Conservation (phyloP, 2,888 invertebrate species). For the Deilephila porcellus region DNA sequence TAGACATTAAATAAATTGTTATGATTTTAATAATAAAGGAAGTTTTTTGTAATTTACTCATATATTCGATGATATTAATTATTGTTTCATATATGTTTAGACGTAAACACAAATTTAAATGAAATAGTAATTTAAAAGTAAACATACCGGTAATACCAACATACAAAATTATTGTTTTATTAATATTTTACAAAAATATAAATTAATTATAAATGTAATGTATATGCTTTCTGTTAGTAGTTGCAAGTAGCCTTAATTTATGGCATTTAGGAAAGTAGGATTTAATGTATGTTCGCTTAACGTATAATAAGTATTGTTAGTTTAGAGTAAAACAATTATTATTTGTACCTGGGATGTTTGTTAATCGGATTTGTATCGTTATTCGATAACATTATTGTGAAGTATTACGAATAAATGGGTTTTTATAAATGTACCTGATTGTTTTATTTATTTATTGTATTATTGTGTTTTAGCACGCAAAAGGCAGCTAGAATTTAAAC, state of each 20-base stretch:
- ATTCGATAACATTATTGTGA: conserved; percentile 71
- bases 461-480: neutral
- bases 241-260: neutral
- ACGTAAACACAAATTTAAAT: neutral
- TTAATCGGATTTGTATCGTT: conserved; percentile 69
- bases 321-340: conserved; percentile 54
- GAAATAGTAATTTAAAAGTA: neutral
- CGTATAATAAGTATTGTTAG: conserved; percentile 33
- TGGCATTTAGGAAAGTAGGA: conserved; percentile 5
- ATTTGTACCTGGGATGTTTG: conserved; percentile 69
- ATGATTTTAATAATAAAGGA: neutral
- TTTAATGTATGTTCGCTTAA: conserved; percentile 27
- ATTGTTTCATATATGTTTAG: neutral
- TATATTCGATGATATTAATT: neutral
- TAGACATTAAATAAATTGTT: neutral
- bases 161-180: neutral
- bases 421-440: conserved; percentile 62
- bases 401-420: conserved; percentile 74
- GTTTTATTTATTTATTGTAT: conserved; percentile 30
- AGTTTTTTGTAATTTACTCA: too few species aligned
- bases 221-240: neutral
- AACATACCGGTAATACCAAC: neutral
- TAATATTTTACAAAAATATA: neutral
- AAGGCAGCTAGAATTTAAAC: neutral
- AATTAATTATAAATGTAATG: neutral